phyloP scores from a whole-genome alignment of 2,797 vertebrate species.

The Decapterus maruadsi region DNA sequence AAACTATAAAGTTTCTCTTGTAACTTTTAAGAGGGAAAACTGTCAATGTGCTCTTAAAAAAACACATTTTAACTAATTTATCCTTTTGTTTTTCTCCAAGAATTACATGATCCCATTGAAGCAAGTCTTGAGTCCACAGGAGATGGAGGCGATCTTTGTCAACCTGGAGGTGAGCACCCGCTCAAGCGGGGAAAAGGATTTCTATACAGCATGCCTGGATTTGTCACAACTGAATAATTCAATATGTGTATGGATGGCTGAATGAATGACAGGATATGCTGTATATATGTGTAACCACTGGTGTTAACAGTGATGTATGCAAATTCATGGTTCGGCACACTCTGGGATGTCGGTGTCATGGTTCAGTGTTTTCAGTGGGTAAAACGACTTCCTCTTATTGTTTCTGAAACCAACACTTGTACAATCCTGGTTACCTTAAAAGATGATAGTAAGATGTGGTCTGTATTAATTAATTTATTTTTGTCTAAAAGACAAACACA shows the following conservation, averaged over 20 bases:
- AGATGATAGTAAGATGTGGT: neutral
- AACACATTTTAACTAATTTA: neutral
- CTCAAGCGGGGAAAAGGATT: neutral
- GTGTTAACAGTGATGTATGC: neutral
- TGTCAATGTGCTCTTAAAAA: neutral
- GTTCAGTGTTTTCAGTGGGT: constrained; percentile 7
- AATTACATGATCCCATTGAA: constrained; percentile 96
- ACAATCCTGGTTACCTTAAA: too few species aligned
- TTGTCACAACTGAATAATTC: constrained; percentile 47
- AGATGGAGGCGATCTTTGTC: constrained; percentile 96
- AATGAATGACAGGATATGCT: constrained; percentile 27
- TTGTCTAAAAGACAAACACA: neutral
- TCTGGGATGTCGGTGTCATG: neutral
- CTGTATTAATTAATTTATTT: neutral
- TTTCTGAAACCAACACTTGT: too few species aligned
- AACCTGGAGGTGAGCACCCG: constrained; percentile 92
- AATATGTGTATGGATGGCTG: constrained; percentile 39
- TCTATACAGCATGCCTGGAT: constrained; percentile 14
- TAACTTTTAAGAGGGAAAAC: too few species aligned
- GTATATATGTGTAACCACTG: neutral
- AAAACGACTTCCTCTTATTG: neutral
- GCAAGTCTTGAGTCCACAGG: constrained; percentile 90
- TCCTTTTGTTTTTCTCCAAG: constrained; percentile 76
- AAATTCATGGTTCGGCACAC: neutral
- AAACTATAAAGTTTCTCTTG: too few species aligned